Conservation (phyloP, 2,113 vertebrate species). For the Ellobius talpinus region DNA sequence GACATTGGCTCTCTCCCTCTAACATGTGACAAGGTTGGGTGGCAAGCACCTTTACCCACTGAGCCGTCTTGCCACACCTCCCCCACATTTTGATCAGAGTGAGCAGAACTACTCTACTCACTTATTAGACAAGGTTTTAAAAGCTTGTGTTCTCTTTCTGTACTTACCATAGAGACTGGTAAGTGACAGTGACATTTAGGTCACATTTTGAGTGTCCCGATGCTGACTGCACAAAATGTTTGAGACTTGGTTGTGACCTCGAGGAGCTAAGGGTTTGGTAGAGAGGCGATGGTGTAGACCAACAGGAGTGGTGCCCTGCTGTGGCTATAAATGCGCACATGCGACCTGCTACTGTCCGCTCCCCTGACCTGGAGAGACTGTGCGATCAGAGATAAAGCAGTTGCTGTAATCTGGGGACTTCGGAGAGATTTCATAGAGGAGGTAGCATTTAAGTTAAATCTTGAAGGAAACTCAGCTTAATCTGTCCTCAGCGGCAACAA, state of each 20-base stretch:
- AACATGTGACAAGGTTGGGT: background rate
- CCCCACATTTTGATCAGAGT: background rate
- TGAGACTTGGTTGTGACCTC: background rate
- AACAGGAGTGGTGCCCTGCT: background rate
- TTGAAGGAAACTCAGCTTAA: slow-evolving; percentile 32
- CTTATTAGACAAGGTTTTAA: slow-evolving; percentile 28
- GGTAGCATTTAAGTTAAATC: slow-evolving; percentile 38
- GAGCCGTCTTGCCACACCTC: background rate
- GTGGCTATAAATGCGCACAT: background rate
- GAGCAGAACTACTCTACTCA: background rate
- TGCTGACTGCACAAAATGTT: background rate
- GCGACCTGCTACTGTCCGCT: background rate
- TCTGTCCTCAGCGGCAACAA: slow-evolving; percentile 29
- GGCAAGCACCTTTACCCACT: background rate
- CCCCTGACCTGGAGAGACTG: background rate
- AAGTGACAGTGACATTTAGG: background rate
- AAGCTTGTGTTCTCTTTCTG: slow-evolving; percentile 2
- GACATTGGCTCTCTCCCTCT: background rate
- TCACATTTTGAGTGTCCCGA: slow-evolving; percentile 13
- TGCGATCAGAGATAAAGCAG: background rate
- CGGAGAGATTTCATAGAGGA: background rate
- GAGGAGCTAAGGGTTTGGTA: slow-evolving; percentile 4
- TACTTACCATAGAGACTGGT: background rate
- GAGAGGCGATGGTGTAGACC: background rate
- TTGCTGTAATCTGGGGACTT: background rate